Evolutionary conservation across 1,140 invertebrate genomes (phyloP).

Genomic region (Mizuhopecten yessoensis): DNA sequence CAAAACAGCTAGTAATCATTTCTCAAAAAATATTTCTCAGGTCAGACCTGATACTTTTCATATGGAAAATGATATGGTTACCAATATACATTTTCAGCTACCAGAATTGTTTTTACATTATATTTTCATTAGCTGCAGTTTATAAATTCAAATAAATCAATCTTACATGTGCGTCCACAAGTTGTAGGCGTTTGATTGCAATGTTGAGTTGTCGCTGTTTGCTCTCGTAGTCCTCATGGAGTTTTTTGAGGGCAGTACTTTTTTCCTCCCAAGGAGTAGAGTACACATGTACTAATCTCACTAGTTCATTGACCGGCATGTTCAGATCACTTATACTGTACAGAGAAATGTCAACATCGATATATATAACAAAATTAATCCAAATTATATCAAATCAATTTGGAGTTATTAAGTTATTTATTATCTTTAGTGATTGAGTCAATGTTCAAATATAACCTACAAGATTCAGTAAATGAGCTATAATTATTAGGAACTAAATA

Average conservation of each 20-base stretch:
- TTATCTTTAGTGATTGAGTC: too few species aligned
- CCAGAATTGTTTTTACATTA: neutral
- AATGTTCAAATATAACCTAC: too few species aligned
- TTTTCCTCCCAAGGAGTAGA: slow-evolving; percentile 83
- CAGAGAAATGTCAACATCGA: neutral
- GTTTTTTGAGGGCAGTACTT: slow-evolving; percentile 81
- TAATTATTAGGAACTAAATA: too few species aligned
- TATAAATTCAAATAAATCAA: neutral
- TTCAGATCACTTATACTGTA: slow-evolving; percentile 81
- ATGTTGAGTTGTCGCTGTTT: slow-evolving; percentile 83
- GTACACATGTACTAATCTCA: slow-evolving; percentile 81
- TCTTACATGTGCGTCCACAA: slow-evolving; percentile 81
- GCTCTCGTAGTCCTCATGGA: slow-evolving; percentile 82
- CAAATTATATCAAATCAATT: too few species aligned
- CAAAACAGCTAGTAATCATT: too few species aligned
- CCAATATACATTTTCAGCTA: too few species aligned
- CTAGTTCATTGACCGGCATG: slow-evolving; percentile 81
- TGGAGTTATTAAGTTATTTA: too few species aligned
- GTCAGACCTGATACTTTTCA: too few species aligned
- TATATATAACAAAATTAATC: neutral
- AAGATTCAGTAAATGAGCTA: too few species aligned
- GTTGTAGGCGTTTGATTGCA: slow-evolving; percentile 81
- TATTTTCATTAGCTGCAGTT: too few species aligned
- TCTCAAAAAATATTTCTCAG: too few species aligned
- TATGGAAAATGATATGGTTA: too few species aligned